These are phyloP conservation scores for Oncorhynchus kisutch DNA, from an alignment of 2,113 vertebrate species.

Conservation along the genomic window DNA sequence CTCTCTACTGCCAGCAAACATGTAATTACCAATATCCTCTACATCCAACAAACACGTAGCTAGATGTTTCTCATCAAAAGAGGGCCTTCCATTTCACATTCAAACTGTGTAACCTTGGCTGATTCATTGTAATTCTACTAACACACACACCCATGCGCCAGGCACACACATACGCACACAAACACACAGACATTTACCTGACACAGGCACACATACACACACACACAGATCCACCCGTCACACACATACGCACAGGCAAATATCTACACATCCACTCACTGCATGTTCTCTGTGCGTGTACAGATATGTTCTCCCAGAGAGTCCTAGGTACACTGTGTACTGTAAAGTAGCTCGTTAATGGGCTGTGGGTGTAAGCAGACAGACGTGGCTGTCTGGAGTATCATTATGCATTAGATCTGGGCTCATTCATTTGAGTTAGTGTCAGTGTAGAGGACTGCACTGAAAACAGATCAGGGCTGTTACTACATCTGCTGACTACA, in stretches of 20 bases:
- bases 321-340: neutral
- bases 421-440: too few species aligned
- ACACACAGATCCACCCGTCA: neutral
- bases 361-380: too few species aligned
- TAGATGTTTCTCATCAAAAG: neutral
- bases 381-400: too few species aligned
- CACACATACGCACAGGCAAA: too few species aligned
- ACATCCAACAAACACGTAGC: neutral
- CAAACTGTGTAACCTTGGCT: neutral
- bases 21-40: neutral
- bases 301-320: neutral
- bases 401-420: too few species aligned
- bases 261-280: too few species aligned
- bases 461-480: too few species aligned
- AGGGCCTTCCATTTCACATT: neutral
- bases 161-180: neutral
- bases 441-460: too few species aligned
- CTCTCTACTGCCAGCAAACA: neutral
- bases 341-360: neutral
- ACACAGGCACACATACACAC: neutral
- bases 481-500: too few species aligned
- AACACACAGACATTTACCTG: neutral
- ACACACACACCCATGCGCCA: constrained; percentile 3
- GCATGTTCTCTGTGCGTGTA: neutral
- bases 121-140: neutral